Conservation (phyloP, 2,888 invertebrate genomes). For the Aleiodes alternator region DNA sequence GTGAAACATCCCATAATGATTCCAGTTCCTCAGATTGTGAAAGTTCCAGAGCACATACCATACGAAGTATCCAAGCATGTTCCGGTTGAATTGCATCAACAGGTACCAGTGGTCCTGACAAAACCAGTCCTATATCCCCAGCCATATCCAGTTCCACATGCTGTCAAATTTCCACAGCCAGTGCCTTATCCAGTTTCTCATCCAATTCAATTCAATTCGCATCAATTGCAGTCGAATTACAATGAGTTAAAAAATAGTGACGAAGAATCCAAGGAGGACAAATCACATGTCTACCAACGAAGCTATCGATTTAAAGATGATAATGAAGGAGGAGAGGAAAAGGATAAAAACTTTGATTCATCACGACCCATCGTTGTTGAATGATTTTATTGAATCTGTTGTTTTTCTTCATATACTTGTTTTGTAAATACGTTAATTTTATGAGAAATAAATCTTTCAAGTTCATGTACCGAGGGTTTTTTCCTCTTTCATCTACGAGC, state of each 20-base stretch:
- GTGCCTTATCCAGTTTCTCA: constrained; percentile 68
- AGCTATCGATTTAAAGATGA: constrained; percentile 4
- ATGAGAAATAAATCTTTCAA: too few species aligned
- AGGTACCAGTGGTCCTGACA: constrained; percentile 64
- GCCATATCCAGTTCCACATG: constrained; percentile 69
- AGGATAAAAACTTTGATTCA: neutral
- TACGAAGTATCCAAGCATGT: constrained; percentile 67
- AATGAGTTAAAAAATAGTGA: constrained; percentile 1
- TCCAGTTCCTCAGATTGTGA: constrained; percentile 73
- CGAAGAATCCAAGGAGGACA: constrained; percentile 25
- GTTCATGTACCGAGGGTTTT: too few species aligned
- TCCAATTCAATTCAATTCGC: constrained; percentile 61
- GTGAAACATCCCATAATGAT: constrained; percentile 71
- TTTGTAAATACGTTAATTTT: too few species aligned
- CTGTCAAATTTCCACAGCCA: constrained; percentile 62
- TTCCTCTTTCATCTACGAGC: too few species aligned
- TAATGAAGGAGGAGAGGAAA: neutral
- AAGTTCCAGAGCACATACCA: constrained; percentile 73
- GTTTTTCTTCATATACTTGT: too few species aligned
- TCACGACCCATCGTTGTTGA: too few species aligned
- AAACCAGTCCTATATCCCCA: constrained; percentile 68
- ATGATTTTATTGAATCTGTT: too few species aligned
- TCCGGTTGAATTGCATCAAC: constrained; percentile 70
- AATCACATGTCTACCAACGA: constrained; percentile 28
- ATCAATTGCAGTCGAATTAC: constrained; percentile 8